Evolutionary conservation across 2,113 vertebrate species (phyloP).

Genomic region (Hucho hucho): DNA sequence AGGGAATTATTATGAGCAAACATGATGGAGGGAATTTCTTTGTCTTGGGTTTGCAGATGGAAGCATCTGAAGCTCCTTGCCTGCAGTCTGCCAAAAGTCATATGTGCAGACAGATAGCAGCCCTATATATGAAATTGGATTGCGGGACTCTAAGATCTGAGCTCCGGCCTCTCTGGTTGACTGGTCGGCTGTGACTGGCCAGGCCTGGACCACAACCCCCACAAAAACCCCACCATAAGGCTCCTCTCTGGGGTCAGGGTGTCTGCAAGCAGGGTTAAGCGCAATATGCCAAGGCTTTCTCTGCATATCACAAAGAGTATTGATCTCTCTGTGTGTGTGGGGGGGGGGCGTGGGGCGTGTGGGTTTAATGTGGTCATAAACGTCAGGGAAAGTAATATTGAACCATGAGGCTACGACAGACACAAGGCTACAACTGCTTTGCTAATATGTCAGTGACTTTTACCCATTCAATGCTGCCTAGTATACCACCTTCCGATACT

Average conservation of each 20-base stretch:
- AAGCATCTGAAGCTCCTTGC: slow-evolving; percentile 43
- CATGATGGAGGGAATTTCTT: not conserved
- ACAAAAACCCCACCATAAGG: not conserved
- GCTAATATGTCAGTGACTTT: too few species aligned
- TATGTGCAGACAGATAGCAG: slow-evolving; percentile 45
- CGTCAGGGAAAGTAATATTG: not conserved
- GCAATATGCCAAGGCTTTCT: not conserved
- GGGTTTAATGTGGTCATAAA: not conserved
- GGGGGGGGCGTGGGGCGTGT: too few species aligned
- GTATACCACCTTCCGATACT: too few species aligned
- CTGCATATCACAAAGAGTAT: not conserved
- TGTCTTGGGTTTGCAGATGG: not conserved
- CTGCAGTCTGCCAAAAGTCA: slow-evolving; percentile 37
- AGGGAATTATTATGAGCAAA: not conserved
- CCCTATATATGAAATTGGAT: slow-evolving; percentile 52
- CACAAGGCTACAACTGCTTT: too few species aligned
- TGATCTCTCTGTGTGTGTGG: not conserved
- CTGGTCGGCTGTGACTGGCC: not conserved
- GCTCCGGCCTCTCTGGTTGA: not conserved
- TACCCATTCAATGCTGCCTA: not conserved
- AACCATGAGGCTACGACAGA: not conserved
- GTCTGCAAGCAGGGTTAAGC: not conserved
- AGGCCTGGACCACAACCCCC: not conserved
- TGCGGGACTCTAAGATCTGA: slow-evolving; percentile 14
- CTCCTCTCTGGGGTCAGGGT: not conserved